Evolutionary conservation across 64 coral and sea anemone species (phyloP).

Genomic region (Pachyseris speciosa): DNA sequence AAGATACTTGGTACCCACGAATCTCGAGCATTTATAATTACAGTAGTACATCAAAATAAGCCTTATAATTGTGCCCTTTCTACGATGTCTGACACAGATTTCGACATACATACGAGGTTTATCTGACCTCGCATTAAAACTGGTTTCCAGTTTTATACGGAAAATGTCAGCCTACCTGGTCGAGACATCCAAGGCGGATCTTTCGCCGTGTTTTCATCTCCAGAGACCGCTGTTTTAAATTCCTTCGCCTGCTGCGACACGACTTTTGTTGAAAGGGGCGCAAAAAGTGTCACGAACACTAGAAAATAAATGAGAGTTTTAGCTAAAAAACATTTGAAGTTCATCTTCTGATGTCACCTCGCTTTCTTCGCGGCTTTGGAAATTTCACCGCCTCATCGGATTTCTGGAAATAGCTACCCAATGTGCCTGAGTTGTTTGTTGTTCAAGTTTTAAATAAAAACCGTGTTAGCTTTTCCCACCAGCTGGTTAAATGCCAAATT

Average conservation of each 20-base stretch:
- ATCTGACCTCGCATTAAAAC: no score
- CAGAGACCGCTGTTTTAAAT: background rate
- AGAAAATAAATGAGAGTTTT: background rate
- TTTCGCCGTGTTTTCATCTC: background rate
- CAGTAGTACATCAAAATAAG: no score
- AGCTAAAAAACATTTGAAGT: background rate
- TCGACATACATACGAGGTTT: no score
- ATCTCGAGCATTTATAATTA: no score
- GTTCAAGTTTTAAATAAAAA: background rate
- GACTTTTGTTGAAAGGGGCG: background rate
- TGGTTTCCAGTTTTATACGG: no score
- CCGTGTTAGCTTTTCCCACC: background rate
- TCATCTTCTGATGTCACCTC: background rate
- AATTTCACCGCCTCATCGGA: background rate
- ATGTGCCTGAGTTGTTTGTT: background rate
- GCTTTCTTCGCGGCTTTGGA: background rate
- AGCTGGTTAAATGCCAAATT: background rate
- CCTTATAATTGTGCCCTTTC: no score
- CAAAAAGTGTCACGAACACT: background rate
- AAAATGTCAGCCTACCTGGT: conserved; percentile 5
- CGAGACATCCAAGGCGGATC: conserved; percentile 22
- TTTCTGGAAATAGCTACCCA: background rate
- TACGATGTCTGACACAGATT: no score
- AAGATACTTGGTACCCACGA: no score
- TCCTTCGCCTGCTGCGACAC: background rate